Conservation (phyloP, 2,888 invertebrate species). For the Macroteleia sp. region DNA sequence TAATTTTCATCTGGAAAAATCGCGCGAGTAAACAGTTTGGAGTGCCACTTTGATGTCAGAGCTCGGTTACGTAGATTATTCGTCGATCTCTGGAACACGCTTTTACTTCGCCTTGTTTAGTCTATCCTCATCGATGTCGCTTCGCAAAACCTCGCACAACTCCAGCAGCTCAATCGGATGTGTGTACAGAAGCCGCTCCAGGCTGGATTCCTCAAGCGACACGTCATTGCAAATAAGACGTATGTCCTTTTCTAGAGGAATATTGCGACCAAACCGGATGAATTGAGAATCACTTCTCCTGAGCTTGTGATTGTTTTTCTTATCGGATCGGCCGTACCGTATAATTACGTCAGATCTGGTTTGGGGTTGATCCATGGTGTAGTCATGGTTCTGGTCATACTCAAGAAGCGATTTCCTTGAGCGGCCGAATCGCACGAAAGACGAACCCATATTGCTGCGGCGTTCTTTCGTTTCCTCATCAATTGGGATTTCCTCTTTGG, state of each 20-base stretch:
- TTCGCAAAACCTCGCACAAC: conserved; percentile 68
- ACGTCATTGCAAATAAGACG: conserved; percentile 68
- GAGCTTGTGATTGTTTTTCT: conserved; percentile 60
- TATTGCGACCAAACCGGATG: conserved; percentile 68
- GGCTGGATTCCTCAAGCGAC: conserved; percentile 48
- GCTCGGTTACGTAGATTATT: conserved; percentile 1
- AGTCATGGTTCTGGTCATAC: conserved; percentile 30
- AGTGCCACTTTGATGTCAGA: conserved; percentile 13
- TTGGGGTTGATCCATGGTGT: conserved; percentile 67
- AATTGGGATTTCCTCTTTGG: conserved; percentile 64
- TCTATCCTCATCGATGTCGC: conserved; percentile 56
- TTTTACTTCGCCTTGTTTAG: conserved; percentile 66
- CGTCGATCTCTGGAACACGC: not conserved
- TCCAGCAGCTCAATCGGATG: conserved; percentile 67
- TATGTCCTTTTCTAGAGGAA: conserved; percentile 67
- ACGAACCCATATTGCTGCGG: conserved; percentile 74
- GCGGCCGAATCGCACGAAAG: conserved; percentile 75
- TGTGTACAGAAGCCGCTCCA: conserved; percentile 54
- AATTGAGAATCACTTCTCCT: conserved; percentile 72
- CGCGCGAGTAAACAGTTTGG: conserved; percentile 6
- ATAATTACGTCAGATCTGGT: conserved; percentile 78
- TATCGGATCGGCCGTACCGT: conserved; percentile 78
- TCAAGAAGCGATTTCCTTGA: conserved; percentile 41
- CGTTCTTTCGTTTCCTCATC: conserved; percentile 77
- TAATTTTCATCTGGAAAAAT: not conserved